These are phyloP conservation scores for Microchrysa polita DNA, from an alignment of 2,888 invertebrate species.

Conservation along the genomic window DNA sequence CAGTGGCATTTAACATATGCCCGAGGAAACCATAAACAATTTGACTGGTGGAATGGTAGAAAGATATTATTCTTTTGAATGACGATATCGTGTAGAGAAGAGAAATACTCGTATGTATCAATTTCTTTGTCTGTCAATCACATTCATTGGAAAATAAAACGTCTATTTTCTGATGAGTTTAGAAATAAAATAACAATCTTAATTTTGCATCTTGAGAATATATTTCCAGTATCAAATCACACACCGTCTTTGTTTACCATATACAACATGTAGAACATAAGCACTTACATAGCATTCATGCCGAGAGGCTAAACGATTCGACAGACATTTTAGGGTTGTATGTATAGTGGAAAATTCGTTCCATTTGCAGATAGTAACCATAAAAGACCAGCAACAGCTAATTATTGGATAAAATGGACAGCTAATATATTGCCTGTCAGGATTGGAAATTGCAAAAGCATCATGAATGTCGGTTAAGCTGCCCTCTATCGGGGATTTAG, in stretches of 20 bases:
- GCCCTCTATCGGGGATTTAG: neutral
- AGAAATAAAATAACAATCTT: no score
- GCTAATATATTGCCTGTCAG: slow-evolving; percentile 9
- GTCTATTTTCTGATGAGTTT: neutral
- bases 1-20: neutral
- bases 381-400: neutral
- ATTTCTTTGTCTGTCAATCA: neutral
- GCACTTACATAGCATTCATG: neutral
- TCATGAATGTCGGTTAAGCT: neutral
- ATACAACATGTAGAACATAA: no score
- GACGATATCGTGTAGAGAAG: neutral
- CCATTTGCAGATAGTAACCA: neutral
- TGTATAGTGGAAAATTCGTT: neutral
- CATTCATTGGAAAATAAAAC: neutral
- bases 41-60: neutral
- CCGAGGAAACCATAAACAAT: neutral
- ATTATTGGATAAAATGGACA: neutral
- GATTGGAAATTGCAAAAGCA: slow-evolving; percentile 1
- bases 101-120: no score
- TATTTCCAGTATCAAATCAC: neutral
- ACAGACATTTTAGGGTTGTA: neutral
- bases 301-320: neutral
- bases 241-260: neutral
- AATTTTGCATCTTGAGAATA: neutral
- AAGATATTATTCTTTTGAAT: neutral